Base-by-base conservation (phyloP, 1,140 invertebrate genomes). In the Zaprionus vittiger region DNA sequence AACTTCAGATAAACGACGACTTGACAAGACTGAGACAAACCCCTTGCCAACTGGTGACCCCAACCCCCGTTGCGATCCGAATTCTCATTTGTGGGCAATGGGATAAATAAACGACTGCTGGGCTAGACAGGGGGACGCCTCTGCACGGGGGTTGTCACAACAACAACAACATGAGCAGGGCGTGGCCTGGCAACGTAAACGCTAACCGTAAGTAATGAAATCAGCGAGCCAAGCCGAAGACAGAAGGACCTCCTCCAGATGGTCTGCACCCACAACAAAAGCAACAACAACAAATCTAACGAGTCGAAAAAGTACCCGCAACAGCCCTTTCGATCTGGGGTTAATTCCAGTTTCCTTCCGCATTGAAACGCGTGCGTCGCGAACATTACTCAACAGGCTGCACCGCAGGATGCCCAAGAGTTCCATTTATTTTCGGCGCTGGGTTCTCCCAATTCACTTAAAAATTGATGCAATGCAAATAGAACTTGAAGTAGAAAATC, bases 1-100 rank as follows among this genome's bases (percentile, higher is more conserved):
- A 80, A 76, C 68, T 77, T 64, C 56, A 75, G 79, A 91, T 91
- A 84, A 91, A 73, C 81, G 70, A 49, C 38, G 73, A 76, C 73
- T 91, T 91, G 74, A 84, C 81, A 77, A 7, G 28, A 31, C 7
- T 2, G 28, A 81, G 77, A 82, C 83, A 3, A n/a, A 44, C 41
- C 41, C 47, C 47, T 49, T 49, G 41, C 41, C 41, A 44, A 44
- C 41, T 15, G 6, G n/a, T n/a, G n/a, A 17, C 6, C 17, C 3
- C 47, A 20, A 49, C 20, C 47, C 47, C 9, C 2, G 20, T 20
- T 22, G 7, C 20, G 47, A 49, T 49, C 47, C 47, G 4, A 22
- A 52, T 24, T 52, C 20, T 52, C 47, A 73, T 69, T 60, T 49
- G 28, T 55, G 65, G 63, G 47, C 74, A 64, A 65, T 44, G 56